Conservation (phyloP, 2,113 vertebrate genomes). For the Corythaeola cristata region DNA sequence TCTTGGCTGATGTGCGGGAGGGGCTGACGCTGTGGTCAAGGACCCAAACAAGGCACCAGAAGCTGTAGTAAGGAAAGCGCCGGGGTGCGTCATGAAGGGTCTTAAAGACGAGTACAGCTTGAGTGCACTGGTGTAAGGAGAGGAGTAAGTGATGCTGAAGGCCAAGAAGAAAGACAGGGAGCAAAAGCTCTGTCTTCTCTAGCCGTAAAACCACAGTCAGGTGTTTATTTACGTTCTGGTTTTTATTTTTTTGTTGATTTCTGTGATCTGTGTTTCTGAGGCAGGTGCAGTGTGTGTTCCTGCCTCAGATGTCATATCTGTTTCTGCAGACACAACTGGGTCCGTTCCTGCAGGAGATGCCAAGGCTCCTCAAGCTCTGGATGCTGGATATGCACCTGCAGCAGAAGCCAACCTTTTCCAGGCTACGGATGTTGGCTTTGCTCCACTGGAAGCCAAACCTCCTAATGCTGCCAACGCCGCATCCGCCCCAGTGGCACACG, state of each 20-base stretch:
- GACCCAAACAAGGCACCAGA: rapidly evolving
- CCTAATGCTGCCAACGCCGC: neutral
- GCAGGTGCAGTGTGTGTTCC: neutral
- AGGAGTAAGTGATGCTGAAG: neutral
- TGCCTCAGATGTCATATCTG: rapidly evolving
- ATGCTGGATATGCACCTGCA: neutral
- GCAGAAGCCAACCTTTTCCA: neutral
- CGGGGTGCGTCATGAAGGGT: neutral
- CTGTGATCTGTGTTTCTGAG: neutral
- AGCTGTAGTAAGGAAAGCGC: neutral
- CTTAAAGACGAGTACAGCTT: rapidly evolving
- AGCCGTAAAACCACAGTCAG: rapidly evolving
- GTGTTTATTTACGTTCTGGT: rapidly evolving
- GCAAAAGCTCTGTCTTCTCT: rapidly evolving
- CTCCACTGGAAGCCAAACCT: neutral
- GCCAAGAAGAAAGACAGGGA: rapidly evolving
- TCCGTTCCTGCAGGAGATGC: neutral
- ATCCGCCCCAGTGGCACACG: rapidly evolving
- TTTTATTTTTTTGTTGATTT: neutral
- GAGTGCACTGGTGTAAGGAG: rapidly evolving
- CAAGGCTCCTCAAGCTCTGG: neutral
- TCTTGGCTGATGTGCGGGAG: rapidly evolving
- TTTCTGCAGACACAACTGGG: neutral
- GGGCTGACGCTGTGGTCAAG: rapidly evolving
- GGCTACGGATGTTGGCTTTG: neutral